Evolutionary conservation across 2,888 invertebrate genomes (phyloP).

Genomic region (Eurytoma californica): DNA sequence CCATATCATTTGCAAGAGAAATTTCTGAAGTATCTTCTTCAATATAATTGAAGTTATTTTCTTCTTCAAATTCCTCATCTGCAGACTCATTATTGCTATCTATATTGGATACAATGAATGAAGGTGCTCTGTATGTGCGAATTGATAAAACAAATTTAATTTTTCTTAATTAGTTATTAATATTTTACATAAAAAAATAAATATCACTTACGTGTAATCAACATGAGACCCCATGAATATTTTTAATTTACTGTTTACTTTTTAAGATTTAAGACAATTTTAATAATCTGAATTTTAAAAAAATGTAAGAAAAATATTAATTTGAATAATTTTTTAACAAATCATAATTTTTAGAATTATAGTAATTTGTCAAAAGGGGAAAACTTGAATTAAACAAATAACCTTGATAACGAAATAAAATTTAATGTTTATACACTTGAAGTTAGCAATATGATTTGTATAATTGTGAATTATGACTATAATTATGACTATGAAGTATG

Average conservation of each 20-base stretch:
- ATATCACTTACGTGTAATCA: slow-evolving; percentile 18
- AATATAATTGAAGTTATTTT: slow-evolving; percentile 1
- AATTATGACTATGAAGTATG: no score
- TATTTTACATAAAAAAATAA: background rate
- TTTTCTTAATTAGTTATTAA: background rate
- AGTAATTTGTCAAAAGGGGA: no score
- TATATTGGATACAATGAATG: slow-evolving; percentile 24
- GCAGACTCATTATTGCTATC: slow-evolving; percentile 17
- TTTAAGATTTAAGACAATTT: background rate
- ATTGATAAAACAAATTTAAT: background rate
- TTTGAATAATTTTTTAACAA: background rate
- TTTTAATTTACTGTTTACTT: background rate
- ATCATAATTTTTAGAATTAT: no score
- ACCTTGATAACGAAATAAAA: no score
- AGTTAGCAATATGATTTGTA: no score
- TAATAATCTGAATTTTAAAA: background rate
- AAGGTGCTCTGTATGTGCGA: background rate
- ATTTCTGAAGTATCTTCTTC: slow-evolving; percentile 27
- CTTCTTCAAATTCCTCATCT: slow-evolving; percentile 17
- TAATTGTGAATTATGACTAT: no score
- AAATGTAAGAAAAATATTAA: background rate
- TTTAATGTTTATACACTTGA: no score
- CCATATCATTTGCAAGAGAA: slow-evolving; percentile 16
- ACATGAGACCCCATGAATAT: slow-evolving; percentile 22
- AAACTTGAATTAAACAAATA: no score